Base-by-base conservation (phyloP, 1,140 invertebrate genomes). In the Aradophagus sp. region DNA sequence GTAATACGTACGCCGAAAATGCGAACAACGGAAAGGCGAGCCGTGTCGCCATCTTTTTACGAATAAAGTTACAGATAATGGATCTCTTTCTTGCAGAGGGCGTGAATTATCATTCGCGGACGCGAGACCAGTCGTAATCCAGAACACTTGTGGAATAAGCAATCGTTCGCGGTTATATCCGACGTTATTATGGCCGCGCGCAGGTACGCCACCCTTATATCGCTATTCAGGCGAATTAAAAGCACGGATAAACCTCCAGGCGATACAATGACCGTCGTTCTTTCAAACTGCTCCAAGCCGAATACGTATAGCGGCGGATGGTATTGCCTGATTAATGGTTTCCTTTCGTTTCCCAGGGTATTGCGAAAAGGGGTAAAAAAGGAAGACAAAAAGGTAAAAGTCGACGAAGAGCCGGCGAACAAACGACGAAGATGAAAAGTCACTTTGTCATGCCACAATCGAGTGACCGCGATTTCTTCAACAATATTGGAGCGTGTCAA, bases 81-180 rank as follows among this genome's bases (percentile, higher is more conserved):
- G 61, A 71, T 61, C 59, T 62, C 15, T 29, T 66, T 61, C 14
- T 56, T 38, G 39, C 52, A 44, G n/a, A 45, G 20, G 19, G 47
- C 45, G 29, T 68, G 65, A 68, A 73, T 68, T 73, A 68, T 68
- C 71, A 73, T 68, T 73, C 59, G 58, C 44, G 48, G 44, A 38
- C 45, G 59, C 58, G 36, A 59, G 53, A 68, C 63, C 45, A 65
- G 47, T 45, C 70, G 69, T 78, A 75, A 80, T 76, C 77, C 72
- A 45, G 50, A 69, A 77, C 71, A 72, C 75, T 69, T 34, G 38
- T 50, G 44, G 77, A 80, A 80, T 80, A 78, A 77, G 70, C 70
- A 77, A 76, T 71, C 52, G 23, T 45, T 73, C 58, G 48, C 65
- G 41, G 70, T 63, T 58, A 61, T 73, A 70, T 61, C 53, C 35